Evolutionary conservation across 1,140 invertebrate species (phyloP), one percentile per base, ranked within the genome.

Genomic region (Saxidomus purpurata): DNA sequence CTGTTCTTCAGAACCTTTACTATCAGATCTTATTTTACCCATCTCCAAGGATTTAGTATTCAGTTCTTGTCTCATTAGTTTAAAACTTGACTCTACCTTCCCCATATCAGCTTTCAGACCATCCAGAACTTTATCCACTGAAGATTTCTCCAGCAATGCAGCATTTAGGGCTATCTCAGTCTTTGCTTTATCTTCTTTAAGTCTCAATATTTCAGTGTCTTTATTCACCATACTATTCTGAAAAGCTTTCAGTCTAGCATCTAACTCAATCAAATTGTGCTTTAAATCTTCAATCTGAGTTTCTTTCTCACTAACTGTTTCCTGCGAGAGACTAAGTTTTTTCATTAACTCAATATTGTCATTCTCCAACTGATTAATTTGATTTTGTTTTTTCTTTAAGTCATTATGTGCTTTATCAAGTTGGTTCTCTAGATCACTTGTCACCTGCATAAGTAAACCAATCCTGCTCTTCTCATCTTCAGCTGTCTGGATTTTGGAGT

Each of bases 21-120:
- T 93, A 38, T 93, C 92, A 19, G 83, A 55, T 76, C 92, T 90
- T 19, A 92, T 69, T 19, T 90, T 84, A 76, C 94, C 88, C 38
- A 94, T 89, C 38, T 95, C 94, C 15, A 55, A 22, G n/a, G 90
- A 74, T 34, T 93, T 93, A 25, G 82, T 87, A n/a, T 90, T 92
- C 59, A 96, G 90, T 83, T 96, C 95, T 67, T 94, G 93, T 91
- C 95, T 96, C 96, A 96, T 96, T 22, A 94, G 92, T 49, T 95
- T 93, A 88, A 96, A 96, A 92, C 94, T 96, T 81, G 90, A 93
- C 67, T 96, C 95, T 25, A 96, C 93, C 85, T 95, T 95, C n/a
- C 93, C 91, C 92, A 96, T 94, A 92, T 96, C 94, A 49, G 91
- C 92, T 85, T 95, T 95, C 34, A 96, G 91, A 9, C 92, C 90